Evolutionary conservation across 2,797 vertebrate genomes (phyloP).

Genomic region (Neostethus bicornis): DNA sequence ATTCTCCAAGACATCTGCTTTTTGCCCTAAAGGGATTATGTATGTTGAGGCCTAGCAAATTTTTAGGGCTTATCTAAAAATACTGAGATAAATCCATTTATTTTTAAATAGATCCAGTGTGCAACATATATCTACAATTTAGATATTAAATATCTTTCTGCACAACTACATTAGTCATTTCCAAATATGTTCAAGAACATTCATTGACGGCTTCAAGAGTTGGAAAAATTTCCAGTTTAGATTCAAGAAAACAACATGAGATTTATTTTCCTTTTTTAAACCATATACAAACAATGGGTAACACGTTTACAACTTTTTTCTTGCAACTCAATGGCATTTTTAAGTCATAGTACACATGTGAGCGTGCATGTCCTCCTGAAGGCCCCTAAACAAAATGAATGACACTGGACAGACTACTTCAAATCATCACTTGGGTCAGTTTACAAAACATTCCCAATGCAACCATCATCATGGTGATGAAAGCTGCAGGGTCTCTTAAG

Average conservation of each 20-base stretch:
- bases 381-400: slow-evolving; percentile 57
- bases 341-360: slow-evolving; percentile 15
- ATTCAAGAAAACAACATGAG: not conserved
- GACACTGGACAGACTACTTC: slow-evolving; percentile 50
- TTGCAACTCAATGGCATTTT: slow-evolving; percentile 4
- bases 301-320: slow-evolving; percentile 15
- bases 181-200: too few relatives aligned
- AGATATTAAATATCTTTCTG: too few relatives aligned
- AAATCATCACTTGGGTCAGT: slow-evolving; percentile 56
- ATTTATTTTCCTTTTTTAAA: not conserved
- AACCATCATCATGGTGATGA: slow-evolving; percentile 21
- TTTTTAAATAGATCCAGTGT: too few relatives aligned
- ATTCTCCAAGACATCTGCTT: too few relatives aligned
- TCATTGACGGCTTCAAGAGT: too few relatives aligned
- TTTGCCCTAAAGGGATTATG: too few relatives aligned
- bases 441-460: slow-evolving; percentile 47
- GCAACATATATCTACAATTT: too few relatives aligned
- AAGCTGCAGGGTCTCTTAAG: slow-evolving; percentile 21
- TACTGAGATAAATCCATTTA: too few relatives aligned
- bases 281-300: not conserved
- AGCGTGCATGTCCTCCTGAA: slow-evolving; percentile 22
- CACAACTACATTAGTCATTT: too few relatives aligned
- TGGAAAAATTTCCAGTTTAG: not conserved
- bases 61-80: too few relatives aligned
- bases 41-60: too few relatives aligned